Evolutionary conservation across 2,888 invertebrate species (phyloP), one percentile per base, ranked within the genome.

Genomic region (Mimas tiliae): DNA sequence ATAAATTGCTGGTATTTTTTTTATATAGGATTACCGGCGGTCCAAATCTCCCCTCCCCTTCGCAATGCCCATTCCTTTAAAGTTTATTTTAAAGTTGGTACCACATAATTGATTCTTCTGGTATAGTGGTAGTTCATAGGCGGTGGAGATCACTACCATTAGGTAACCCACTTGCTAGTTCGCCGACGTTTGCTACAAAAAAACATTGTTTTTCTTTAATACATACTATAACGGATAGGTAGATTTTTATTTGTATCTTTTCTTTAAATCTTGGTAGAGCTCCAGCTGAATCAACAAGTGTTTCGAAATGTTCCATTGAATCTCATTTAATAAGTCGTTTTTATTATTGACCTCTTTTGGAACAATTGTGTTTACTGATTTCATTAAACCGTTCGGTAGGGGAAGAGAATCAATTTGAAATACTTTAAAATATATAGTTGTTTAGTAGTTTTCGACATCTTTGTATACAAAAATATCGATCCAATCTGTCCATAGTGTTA

Each of bases 271-370:
- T 42, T 38, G 6, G 42, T 42, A 12, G 11, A 16, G 4, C 19
- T 16, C 19, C 67, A 69, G 33, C 65, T 71, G 68, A 65, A 66
- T 74, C 53, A 69, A 73, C 68, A 69, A 65, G 6, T 38, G 42
- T 11, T 58, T 58, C n/a, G 53, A 67, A 55, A 55, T 9, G 27
- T 68, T 69, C 66, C 68, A 67, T 55, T 67, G 64, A 65, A 69
- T 65, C 51, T 73, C 67, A 70, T 69, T 67, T 74, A 68, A 72
- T 63, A 52, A 52, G n/a, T 21, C 65, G 69, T n/a, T 72, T 68
- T 67, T 65, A 67, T 69, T 73, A 67, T 52, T 69, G 70, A 21
- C 62, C 3, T 14, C 14, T 14, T 42, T 58, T 11, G 12, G 19
- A 19, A 58, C 58, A 42, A 58, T 42, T 58, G 58, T 42, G 42